phyloP scores from a whole-genome alignment of 2,888 invertebrate species.

The Euclidia mi region DNA sequence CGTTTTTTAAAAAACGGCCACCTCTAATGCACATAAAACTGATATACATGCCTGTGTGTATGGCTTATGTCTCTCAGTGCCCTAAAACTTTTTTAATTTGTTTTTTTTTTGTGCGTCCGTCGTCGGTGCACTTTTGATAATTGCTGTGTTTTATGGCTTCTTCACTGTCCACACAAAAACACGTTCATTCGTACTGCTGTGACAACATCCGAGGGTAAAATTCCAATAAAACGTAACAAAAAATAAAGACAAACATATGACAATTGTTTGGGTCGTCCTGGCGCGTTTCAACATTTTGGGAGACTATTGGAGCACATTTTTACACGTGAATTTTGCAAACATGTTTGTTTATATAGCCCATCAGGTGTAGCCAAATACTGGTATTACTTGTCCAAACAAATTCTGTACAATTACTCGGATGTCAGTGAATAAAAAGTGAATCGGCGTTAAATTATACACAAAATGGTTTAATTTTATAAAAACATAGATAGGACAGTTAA shows the following conservation, averaged over 20 bases:
- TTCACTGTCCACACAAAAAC: slow-evolving; percentile 42
- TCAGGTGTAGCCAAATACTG: no score
- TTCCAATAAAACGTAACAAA: slow-evolving; percentile 33
- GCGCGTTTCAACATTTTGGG: slow-evolving; percentile 9
- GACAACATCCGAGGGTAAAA: slow-evolving; percentile 36
- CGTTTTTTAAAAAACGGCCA: no score
- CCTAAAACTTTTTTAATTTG: slow-evolving; percentile 48
- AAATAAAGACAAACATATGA: slow-evolving; percentile 27
- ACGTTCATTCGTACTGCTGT: slow-evolving; percentile 22
- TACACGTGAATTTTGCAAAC: slow-evolving; percentile 2
- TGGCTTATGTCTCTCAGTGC: slow-evolving; percentile 33
- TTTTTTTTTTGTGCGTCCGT: slow-evolving; percentile 33
- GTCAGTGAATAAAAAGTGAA: no score
- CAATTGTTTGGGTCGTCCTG: slow-evolving; percentile 26
- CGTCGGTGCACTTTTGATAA: slow-evolving; percentile 49
- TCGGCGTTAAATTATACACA: no score
- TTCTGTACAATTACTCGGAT: no score
- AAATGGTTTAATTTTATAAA: no score
- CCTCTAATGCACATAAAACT: no score
- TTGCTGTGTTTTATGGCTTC: slow-evolving; percentile 52
- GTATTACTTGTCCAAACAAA: no score
- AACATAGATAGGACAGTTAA: no score
- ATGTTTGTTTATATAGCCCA: slow-evolving; percentile 1
- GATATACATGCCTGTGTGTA: slow-evolving; percentile 24
- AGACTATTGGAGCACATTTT: slow-evolving; percentile 4